Evolutionary conservation across 2,797 vertebrate genomes (phyloP), one percentile per base, ranked within the genome.

Genomic region (Stomatorhinus walkeri): DNA sequence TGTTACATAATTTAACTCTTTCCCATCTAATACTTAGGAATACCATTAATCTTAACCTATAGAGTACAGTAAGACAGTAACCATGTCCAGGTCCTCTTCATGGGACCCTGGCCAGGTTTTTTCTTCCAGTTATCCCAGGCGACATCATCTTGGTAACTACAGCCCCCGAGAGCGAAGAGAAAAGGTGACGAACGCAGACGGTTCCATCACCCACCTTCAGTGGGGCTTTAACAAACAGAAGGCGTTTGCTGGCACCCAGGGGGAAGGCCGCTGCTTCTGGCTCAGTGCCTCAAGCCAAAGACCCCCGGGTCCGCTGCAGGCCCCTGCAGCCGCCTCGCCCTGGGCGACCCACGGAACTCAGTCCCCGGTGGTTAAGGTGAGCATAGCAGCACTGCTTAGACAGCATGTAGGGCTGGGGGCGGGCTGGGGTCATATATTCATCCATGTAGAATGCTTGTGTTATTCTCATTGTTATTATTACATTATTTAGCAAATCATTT

Each of bases 191-290:
- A 91, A 90, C 91, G 90, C 91, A 92, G 91, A 93, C 91, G 92
- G 90, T 92, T 92, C 90, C 89, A 90, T 92, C 93, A 91, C 91
- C 88, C 89, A 89, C 88, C 85, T 85, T 88, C 89, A 72, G 87
- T 89, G 22, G 36, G 81, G 87, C 85, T 91, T 40, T n/a, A 49
- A 9, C 19, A 48, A 48, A 24, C 64, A 90, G 89, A 91, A 91
- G 91, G 88, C 87, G 90, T 92, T 92, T 91, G 91, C 87, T 87
- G 87, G 88, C 91, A 89, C 91, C 90, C 28, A 68, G 90, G 90
- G 92, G 8, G 22, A 93, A 92, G 92, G 93, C 93, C 91, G 91
- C 88, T 87, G 48, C 88, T n/a, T n/a, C n/a, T 61, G 92, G 91
- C 87, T 81, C 48, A 59, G 88, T 88, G 89, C 90, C 89, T 88